phyloP scores from a whole-genome alignment of 2,113 vertebrate genomes.

The Odocoileus hemionus region DNA sequence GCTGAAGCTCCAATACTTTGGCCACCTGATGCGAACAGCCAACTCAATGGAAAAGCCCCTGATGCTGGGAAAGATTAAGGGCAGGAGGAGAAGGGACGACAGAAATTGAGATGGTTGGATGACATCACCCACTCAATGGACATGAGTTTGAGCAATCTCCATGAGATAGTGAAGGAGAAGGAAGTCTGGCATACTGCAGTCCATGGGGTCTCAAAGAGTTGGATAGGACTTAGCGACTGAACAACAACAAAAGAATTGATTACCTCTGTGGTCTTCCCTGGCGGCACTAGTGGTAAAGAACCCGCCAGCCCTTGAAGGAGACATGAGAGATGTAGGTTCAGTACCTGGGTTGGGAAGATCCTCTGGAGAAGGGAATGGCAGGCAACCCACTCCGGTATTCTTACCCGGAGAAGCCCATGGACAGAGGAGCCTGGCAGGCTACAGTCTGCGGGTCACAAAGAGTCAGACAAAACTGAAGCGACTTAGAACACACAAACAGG shows the following conservation, averaged over 20 bases:
- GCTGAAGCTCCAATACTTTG: background rate
- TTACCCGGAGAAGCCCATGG: background rate
- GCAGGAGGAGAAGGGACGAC: background rate
- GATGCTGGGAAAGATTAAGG: background rate
- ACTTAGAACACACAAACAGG: background rate
- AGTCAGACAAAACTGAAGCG: background rate
- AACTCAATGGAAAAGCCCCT: background rate
- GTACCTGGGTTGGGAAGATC: background rate
- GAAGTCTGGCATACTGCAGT: background rate
- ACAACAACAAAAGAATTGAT: background rate
- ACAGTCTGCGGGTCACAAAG: background rate
- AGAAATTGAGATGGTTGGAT: background rate
- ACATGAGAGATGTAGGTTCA: background rate
- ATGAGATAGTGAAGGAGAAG: background rate
- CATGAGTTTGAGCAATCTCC: background rate
- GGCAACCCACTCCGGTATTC: background rate
- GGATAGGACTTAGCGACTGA: background rate
- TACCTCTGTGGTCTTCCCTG: background rate
- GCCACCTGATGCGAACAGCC: background rate
- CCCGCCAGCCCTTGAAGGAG: fast-evolving
- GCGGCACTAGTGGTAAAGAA: background rate
- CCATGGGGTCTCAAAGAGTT: background rate
- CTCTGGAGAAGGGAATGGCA: background rate
- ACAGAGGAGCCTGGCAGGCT: fast-evolving
- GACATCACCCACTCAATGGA: background rate